Conservation (phyloP, 2,888 invertebrate species). For the Rhyacophila evoluta region DNA sequence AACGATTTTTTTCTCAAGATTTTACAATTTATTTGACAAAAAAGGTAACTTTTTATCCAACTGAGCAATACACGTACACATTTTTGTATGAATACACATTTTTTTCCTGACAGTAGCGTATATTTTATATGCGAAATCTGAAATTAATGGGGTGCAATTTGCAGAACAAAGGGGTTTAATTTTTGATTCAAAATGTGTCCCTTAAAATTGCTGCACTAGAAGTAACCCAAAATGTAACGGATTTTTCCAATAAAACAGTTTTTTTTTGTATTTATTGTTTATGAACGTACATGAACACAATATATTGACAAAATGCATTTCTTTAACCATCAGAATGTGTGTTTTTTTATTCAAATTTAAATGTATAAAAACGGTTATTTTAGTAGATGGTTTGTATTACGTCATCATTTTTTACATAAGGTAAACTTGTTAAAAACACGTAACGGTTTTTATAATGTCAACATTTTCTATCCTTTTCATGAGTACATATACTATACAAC, state of each 20-base stretch:
- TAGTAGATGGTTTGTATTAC: not conserved
- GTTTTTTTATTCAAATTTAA: conserved; percentile 5
- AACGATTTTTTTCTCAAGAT: conserved; percentile 53
- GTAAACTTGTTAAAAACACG: too few relatives aligned
- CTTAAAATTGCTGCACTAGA: conserved; percentile 29
- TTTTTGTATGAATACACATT: not conserved
- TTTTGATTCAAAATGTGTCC: conserved; percentile 39
- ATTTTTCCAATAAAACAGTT: not conserved
- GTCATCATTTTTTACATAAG: too few relatives aligned
- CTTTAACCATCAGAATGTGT: not conserved
- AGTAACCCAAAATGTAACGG: conserved; percentile 5
- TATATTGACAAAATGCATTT: not conserved
- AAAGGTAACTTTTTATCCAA: conserved; percentile 23
- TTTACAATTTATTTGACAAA: conserved; percentile 45
- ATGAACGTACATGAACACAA: not conserved
- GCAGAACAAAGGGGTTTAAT: conserved; percentile 55
- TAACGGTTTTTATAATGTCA: too few relatives aligned
- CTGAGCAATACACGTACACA: not conserved
- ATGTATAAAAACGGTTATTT: conserved; percentile 31
- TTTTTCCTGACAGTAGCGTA: not conserved
- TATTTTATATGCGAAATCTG: conserved; percentile 27
- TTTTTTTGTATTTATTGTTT: conserved; percentile 17
- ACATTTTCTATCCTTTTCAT: too few relatives aligned
- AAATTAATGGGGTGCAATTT: conserved; percentile 52
- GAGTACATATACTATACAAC: too few relatives aligned